Conservation (phyloP, 2,113 vertebrate species). For the Euleptes europaea region DNA sequence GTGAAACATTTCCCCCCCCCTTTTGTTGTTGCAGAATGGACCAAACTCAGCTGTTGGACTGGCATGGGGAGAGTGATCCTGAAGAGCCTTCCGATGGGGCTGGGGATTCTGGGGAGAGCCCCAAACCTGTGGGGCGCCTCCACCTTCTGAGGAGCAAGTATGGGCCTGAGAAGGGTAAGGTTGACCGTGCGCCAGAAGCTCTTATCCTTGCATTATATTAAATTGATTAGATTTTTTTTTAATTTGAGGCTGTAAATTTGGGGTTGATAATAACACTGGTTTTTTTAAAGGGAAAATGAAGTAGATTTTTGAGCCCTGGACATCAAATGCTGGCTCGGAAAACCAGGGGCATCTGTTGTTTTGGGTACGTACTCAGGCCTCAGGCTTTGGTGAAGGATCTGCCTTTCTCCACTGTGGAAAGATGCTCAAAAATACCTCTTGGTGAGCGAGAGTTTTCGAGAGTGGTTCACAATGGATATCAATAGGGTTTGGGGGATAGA, state of each 20-base stretch:
- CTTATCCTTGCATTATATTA: too few species aligned
- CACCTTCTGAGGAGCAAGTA: slow-evolving; percentile 61
- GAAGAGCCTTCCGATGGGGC: slow-evolving; percentile 13
- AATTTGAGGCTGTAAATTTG: background rate
- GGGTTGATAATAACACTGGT: too few species aligned
- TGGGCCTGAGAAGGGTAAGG: slow-evolving; percentile 69
- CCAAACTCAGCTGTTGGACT: slow-evolving; percentile 63
- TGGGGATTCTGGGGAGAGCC: background rate
- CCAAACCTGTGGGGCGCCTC: slow-evolving; percentile 55
- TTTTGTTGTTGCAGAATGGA: slow-evolving; percentile 55
- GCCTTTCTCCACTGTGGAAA: too few species aligned
- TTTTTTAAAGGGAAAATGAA: background rate
- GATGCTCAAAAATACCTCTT: background rate
- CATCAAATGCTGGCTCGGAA: background rate
- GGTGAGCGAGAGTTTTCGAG: too few species aligned
- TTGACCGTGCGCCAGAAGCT: background rate
- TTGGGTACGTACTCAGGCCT: too few species aligned
- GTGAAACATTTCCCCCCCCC: too few species aligned
- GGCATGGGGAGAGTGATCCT: slow-evolving; percentile 52
- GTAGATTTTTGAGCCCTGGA: background rate
- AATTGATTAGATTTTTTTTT: background rate
- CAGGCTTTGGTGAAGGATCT: too few species aligned
- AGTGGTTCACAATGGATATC: background rate
- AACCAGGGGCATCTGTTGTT: background rate
- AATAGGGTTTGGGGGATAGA: too few species aligned